phyloP scores from a whole-genome alignment of 2,113 vertebrate species.

The Ctenomys sociabilis region DNA sequence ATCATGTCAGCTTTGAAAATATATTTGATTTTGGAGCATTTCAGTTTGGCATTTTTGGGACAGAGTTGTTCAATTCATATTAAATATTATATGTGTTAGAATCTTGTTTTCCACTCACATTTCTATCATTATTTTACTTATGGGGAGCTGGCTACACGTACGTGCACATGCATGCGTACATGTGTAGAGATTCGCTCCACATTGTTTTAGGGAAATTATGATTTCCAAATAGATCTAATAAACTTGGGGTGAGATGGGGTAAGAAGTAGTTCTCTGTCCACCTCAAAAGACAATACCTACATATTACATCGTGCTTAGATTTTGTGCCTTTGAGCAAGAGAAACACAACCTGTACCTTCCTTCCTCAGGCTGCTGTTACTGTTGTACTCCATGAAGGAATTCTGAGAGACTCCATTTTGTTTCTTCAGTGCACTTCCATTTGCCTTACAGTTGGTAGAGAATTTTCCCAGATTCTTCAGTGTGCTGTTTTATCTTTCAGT shows the following conservation, averaged over 20 bases:
- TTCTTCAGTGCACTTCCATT: background rate
- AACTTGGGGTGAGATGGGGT: background rate
- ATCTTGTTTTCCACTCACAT: background rate
- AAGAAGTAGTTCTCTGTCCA: background rate
- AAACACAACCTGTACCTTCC: background rate
- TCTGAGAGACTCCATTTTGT: background rate
- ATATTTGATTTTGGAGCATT: background rate
- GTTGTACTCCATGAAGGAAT: background rate
- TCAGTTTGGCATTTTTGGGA: background rate
- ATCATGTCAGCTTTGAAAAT: background rate
- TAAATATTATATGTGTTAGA: slow-evolving; percentile 7
- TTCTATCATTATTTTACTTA: background rate
- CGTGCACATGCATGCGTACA: background rate
- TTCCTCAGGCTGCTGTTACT: background rate
- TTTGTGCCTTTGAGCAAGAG: background rate
- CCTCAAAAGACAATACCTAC: background rate
- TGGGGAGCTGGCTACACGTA: background rate
- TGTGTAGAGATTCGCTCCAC: background rate
- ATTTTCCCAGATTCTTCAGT: background rate
- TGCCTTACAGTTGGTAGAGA: background rate
- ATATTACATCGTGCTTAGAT: background rate
- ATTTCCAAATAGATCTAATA: slow-evolving; percentile 46
- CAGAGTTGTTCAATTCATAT: background rate
- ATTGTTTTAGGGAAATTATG: background rate
- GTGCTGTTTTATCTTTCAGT: background rate